Conservation (phyloP, 2,113 vertebrate genomes). For the Bubo scandiacus region DNA sequence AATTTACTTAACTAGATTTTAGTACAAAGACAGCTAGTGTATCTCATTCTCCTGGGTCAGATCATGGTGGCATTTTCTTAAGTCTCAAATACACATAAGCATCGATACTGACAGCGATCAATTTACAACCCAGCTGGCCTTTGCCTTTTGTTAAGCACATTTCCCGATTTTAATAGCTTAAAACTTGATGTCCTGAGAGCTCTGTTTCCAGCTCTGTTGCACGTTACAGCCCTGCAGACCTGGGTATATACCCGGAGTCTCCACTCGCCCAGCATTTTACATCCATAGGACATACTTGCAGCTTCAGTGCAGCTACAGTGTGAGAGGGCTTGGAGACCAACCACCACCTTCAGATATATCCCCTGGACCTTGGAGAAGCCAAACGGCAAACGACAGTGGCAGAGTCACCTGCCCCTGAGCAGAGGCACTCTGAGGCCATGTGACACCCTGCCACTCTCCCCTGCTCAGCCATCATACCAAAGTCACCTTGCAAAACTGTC, state of each 20-base stretch:
- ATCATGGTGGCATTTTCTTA: background rate
- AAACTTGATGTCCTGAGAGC: background rate
- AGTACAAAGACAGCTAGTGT: background rate
- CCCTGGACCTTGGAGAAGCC: background rate
- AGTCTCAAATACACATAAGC: background rate
- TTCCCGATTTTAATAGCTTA: background rate
- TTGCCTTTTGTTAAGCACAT: background rate
- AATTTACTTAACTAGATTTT: background rate
- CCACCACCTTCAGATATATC: background rate
- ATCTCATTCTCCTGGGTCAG: background rate
- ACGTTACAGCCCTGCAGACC: background rate
- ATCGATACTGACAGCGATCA: background rate
- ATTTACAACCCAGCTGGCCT: background rate
- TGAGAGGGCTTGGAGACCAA: background rate
- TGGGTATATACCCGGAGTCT: background rate
- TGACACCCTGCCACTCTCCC: background rate
- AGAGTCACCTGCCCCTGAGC: background rate
- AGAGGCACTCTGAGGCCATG: background rate
- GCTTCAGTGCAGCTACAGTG: background rate
- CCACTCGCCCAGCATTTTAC: background rate
- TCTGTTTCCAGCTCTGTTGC: background rate
- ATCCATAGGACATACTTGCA: background rate
- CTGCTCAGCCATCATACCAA: background rate
- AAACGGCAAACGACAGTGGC: background rate
- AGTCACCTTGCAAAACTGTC: background rate